A percentile compares a stretch with the other conserved stretches of the same genome.
Evolutionary conservation across 1,140 invertebrate species (phyloP).

Genomic region (Calosoma granatense): DNA sequence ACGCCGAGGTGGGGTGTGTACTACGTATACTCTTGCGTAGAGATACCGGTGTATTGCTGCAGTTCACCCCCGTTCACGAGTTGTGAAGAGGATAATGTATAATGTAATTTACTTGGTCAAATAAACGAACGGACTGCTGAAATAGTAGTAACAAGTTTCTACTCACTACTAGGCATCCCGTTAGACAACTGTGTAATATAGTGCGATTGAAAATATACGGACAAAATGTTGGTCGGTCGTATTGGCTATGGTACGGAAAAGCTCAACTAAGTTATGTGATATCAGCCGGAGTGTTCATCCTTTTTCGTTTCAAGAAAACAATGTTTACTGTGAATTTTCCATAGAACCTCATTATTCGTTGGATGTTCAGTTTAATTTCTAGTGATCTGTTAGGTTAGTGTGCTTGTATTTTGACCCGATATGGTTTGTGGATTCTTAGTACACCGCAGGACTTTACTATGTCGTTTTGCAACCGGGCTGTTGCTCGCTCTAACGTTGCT

Average conservation of each 20-base stretch:
- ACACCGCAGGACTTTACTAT: neutral
- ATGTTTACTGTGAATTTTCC: constrained; percentile 2
- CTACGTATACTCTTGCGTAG: neutral
- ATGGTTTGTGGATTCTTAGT: constrained; percentile 4
- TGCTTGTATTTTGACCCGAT: constrained; percentile 6
- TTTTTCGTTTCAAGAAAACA: neutral
- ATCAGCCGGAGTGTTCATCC: neutral
- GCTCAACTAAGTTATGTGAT: constrained; percentile 8
- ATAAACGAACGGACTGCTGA: too few relatives aligned
- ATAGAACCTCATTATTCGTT: neutral
- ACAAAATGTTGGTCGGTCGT: neutral
- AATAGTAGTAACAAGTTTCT: too few relatives aligned
- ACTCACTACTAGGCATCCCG: too few relatives aligned
- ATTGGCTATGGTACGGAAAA: neutral
- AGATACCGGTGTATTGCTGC: neutral
- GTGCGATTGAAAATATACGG: neutral
- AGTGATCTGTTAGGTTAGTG: constrained; percentile 2
- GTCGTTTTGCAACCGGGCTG: constrained; percentile 3
- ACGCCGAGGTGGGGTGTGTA: constrained; percentile 4
- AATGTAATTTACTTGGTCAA: neutral
- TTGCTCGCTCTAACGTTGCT: constrained; percentile 14
- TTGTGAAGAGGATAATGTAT: neutral
- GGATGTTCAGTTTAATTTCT: constrained; percentile 4
- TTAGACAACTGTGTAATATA: neutral
- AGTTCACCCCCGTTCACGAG: neutral